Conservation (phyloP, 2,113 vertebrate species). For the Phrynocephalus versicolor region DNA sequence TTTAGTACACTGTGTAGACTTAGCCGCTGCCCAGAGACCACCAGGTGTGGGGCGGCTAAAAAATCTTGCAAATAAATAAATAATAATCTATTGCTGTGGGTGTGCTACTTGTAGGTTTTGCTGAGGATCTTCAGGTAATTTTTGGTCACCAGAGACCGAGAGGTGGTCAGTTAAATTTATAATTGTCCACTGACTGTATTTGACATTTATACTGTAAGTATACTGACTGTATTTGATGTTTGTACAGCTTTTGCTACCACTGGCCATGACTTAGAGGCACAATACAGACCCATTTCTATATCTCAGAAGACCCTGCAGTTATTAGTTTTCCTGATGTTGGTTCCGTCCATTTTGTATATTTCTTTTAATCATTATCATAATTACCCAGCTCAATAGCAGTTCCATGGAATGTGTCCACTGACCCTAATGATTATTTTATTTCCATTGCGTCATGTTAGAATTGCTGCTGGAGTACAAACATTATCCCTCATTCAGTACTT, state of each 20-base stretch:
- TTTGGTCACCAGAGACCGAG: no score
- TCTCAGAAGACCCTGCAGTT: not conserved
- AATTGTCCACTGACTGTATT: no score
- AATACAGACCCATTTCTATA: not conserved
- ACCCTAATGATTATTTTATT: not conserved
- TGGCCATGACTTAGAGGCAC: not conserved
- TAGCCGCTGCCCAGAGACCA: no score
- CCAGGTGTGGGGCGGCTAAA: no score
- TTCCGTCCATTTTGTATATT: not conserved
- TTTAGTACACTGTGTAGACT: not conserved
- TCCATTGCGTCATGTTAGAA: not conserved
- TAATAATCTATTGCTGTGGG: no score
- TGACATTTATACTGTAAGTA: no score
- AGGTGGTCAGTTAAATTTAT: no score
- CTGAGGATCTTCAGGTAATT: not conserved
- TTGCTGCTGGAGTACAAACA: not conserved
- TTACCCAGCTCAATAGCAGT: not conserved
- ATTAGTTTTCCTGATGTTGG: not conserved
- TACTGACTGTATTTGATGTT: not conserved
- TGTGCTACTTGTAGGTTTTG: not conserved
- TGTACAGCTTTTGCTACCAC: not conserved
- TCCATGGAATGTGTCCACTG: not conserved
- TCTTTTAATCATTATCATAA: conserved; percentile 31
- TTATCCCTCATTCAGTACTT: not conserved
- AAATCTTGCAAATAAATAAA: no score